Evolutionary conservation across 2,888 invertebrate species (phyloP), one percentile per base, ranked within the genome.

Genomic region (Cecidostiba fungosa): DNA sequence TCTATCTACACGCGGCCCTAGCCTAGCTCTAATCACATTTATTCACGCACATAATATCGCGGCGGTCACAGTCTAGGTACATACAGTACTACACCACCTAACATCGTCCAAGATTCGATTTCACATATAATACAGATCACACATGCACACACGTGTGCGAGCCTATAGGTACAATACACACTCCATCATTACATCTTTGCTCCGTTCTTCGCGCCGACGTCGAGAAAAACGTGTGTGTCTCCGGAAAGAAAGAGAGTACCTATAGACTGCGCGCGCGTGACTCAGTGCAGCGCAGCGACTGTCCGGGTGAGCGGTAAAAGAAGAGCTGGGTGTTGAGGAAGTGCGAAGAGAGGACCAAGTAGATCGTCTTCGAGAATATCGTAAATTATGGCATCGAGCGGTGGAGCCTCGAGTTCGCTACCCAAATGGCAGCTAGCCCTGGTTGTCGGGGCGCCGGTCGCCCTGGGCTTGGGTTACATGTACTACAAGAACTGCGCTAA

Each of bases 361-460:
- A 43, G 43, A 43, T 43, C 43, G 12, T n/a, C 70, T n/a, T 8
- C 29, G 70, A 36, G 66, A 79, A 6, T 39, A n/a, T 36, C 50
- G 14, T n/a, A 54, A 26, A 81, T 6, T 14, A 85, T 87, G 85
- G 81, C 66, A 12, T 81, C 85, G n/a, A 89, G 90, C 85, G 89
- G 90, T 86, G 89, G 89, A 86, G 89, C 91, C 84, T 89, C 95
- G 92, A 94, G 95, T 92, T 94, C 95, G 80, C 94, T 96, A 93
- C 96, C 96, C 89, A 97, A 96, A 95, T 98, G 98, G 97, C 97
- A 98, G 94, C 94, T 98, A 91, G 98, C 97, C 87, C 94, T 98
- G 87, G 95, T 96, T 86, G 95, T 98, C 88, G 97, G 98, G 89
- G 96, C 97, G 88, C 97, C 97, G 90, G 95, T 98, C 36, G 89